These are phyloP conservation scores for Otis tarda DNA, from an alignment of 2,113 vertebrate genomes.

Conservation along the genomic window DNA sequence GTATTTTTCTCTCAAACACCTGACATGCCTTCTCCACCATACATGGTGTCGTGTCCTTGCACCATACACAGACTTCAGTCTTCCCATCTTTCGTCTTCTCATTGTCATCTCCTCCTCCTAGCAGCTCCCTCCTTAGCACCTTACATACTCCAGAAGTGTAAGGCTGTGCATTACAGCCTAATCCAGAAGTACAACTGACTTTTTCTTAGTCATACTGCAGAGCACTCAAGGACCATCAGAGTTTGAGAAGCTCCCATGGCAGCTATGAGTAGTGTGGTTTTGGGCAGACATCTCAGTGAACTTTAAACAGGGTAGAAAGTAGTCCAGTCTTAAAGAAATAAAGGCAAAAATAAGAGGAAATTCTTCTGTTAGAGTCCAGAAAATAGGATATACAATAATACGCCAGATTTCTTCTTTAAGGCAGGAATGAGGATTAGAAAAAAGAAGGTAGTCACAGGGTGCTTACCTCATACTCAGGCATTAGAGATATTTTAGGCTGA, in stretches of 20 bases:
- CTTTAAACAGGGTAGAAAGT: not conserved
- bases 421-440: not conserved
- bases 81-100: not conserved
- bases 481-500: not conserved
- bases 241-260: not conserved
- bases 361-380: not conserved
- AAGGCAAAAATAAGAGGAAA: not conserved
- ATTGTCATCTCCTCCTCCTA: not conserved
- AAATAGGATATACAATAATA: not conserved
- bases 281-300: not conserved
- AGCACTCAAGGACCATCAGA: not conserved
- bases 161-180: not conserved
- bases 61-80: not conserved
- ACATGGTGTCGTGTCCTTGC: not conserved
- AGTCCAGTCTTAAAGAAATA: not conserved
- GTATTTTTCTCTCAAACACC: not conserved
- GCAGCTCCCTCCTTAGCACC: not conserved
- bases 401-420: not conserved
- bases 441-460: not conserved
- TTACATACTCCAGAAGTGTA: not conserved
- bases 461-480: not conserved
- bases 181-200: not conserved
- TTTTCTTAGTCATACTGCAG: not conserved
- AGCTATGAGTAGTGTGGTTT: not conserved
- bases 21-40: not conserved